A percentile compares a stretch with the other conserved stretches of the same genome.
Evolutionary conservation across 2,113 vertebrate genomes (phyloP).

Genomic region (Muscicapa adusta): DNA sequence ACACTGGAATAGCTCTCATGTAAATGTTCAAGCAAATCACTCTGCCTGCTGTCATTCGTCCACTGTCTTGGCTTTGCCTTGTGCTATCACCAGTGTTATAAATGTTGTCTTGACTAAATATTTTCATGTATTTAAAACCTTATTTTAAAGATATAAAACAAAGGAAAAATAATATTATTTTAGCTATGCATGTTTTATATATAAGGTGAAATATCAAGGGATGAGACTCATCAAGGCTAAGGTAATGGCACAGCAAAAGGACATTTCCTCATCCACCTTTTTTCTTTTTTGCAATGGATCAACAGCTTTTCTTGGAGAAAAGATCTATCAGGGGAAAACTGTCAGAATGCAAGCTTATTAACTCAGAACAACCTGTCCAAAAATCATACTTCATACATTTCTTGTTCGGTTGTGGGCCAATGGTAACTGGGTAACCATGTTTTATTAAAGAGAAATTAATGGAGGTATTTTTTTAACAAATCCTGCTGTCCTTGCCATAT

Average conservation of each 20-base stretch:
- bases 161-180: not conserved
- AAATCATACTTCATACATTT: not conserved
- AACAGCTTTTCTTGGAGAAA: not conserved
- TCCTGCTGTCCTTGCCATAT: constrained; percentile 50
- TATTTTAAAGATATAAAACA: not conserved
- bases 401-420: not conserved
- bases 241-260: not conserved
- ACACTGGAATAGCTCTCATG: not conserved
- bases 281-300: not conserved
- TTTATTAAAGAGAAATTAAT: constrained; percentile 26
- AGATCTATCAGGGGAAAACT: not conserved
- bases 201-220: not conserved
- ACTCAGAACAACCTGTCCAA: not conserved
- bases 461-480: constrained; percentile 18
- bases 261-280: not conserved
- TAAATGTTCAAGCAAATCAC: not conserved
- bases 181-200: not conserved
- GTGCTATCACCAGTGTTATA: not conserved
- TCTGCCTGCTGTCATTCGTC: not conserved
- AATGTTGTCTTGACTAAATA: not conserved
- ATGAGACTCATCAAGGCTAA: not conserved
- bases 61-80: not conserved
- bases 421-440: not conserved
- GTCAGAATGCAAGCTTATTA: not conserved
- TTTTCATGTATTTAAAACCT: not conserved